phyloP scores from a whole-genome alignment of 2,888 invertebrate species.

The Chaetogeoica ovagalla region DNA sequence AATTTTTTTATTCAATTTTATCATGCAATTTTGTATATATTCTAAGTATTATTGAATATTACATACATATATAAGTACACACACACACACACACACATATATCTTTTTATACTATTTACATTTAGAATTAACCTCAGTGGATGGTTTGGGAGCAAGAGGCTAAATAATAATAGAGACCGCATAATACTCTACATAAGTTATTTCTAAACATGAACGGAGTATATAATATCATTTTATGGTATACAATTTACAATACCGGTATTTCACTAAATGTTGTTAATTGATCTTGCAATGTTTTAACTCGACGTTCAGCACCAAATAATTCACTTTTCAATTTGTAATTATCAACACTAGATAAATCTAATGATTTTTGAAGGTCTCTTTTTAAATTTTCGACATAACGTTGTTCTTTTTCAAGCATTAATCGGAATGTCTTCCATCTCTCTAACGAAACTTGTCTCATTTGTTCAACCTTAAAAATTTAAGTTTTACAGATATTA shows the following conservation, averaged over 20 bases:
- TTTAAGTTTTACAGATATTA: slow-evolving; percentile 23
- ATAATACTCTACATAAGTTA: too few species aligned
- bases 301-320: slow-evolving; percentile 66
- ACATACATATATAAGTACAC: too few species aligned
- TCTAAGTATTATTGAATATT: too few species aligned
- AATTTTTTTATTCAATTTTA: neutral
- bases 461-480: slow-evolving; percentile 78
- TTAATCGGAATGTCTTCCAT: slow-evolving; percentile 81
- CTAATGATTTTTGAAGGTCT: slow-evolving; percentile 63
- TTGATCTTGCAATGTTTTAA: slow-evolving; percentile 67
- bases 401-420: slow-evolving; percentile 85
- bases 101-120: too few species aligned
- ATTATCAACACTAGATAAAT: slow-evolving; percentile 55
- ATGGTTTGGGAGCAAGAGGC: too few species aligned
- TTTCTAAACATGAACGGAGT: neutral
- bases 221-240: neutral
- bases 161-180: too few species aligned
- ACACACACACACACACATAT: too few species aligned
- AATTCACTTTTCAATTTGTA: slow-evolving; percentile 62
- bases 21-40: too few species aligned
- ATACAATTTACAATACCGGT: slow-evolving; percentile 36
- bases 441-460: slow-evolving; percentile 81
- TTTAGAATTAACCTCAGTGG: too few species aligned
- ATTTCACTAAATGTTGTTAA: slow-evolving; percentile 58
- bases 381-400: slow-evolving; percentile 78